Percentiles rank a stretch among this genome's conserved stretches.
Evolutionary conservation across 1,140 invertebrate species (phyloP).

Genomic region (Drosophila sechellia): DNA sequence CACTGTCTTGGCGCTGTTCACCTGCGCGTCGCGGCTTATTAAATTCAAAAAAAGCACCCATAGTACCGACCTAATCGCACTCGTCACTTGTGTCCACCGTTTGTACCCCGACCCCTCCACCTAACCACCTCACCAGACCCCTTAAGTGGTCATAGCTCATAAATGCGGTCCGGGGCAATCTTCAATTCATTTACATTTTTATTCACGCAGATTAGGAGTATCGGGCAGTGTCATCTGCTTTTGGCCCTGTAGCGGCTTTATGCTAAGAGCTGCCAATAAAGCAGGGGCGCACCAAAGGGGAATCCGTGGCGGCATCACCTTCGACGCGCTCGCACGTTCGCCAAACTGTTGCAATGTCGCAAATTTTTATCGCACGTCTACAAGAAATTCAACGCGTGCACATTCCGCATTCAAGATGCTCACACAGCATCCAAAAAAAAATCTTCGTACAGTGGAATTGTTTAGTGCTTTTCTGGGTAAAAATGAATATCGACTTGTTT

Average conservation of each 20-base stretch:
- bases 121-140: conserved; percentile 39
- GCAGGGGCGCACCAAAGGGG: background rate
- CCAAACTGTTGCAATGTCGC: conserved; percentile 83
- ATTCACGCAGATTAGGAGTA: conserved; percentile 82
- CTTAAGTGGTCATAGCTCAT: conserved; percentile 69
- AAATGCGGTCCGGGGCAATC: conserved; percentile 64
- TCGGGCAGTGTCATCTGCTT: conserved; percentile 75
- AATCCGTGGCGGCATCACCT: conserved; percentile 32
- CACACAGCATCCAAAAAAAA: conserved; percentile 52
- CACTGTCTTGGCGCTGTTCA: conserved; percentile 23
- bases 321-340: conserved; percentile 60
- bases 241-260: conserved; percentile 54
- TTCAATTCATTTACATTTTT: conserved; percentile 84
- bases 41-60: conserved; percentile 31
- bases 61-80: conserved; percentile 51
- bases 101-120: conserved; percentile 13
- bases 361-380: conserved; percentile 84
- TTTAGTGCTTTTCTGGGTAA: background rate
- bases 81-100: conserved; percentile 61
- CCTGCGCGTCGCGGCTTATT: conserved; percentile 66
- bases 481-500: no score
- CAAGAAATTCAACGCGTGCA: conserved; percentile 83
- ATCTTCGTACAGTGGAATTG: conserved; percentile 18
- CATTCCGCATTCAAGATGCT: conserved; percentile 76
- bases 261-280: conserved; percentile 68